phyloP scores from a whole-genome alignment of 2,113 vertebrate species.

The Willisornis vidua region DNA sequence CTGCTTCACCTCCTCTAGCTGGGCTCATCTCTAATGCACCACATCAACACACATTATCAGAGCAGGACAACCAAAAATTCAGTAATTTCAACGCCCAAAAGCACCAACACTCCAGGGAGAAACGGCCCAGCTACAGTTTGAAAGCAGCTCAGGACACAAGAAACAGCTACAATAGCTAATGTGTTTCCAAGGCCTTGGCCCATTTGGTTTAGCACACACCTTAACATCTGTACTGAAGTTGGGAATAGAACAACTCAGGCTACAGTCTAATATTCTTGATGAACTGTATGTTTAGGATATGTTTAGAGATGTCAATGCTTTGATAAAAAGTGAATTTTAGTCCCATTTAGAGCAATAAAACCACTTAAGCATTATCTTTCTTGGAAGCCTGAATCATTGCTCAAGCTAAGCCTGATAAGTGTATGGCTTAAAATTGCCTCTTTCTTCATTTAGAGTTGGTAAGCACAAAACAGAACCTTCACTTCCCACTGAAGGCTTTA shows the following conservation, averaged over 20 bases:
- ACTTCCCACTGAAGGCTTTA: slow-evolving; percentile 17
- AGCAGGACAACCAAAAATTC: background rate
- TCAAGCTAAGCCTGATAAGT: background rate
- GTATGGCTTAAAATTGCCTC: background rate
- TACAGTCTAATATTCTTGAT: background rate
- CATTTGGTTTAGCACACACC: background rate
- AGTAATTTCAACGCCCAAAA: background rate
- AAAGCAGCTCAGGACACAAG: background rate
- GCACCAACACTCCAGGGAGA: background rate
- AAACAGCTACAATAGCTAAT: background rate
- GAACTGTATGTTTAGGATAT: background rate
- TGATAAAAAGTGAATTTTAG: slow-evolving; percentile 42
- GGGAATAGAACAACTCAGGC: background rate
- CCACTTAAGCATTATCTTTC: background rate
- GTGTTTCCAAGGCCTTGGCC: background rate
- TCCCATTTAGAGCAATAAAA: slow-evolving; percentile 21
- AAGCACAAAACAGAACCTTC: background rate
- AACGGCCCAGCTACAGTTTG: background rate
- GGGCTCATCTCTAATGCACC: background rate
- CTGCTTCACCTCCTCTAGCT: background rate
- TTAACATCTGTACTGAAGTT: background rate
- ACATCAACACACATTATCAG: background rate
- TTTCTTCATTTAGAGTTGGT: background rate
- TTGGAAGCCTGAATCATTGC: slow-evolving; percentile 21
- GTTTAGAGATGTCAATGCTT: background rate